Conservation (phyloP, 2,797 vertebrate genomes). For the Macroramphosus scolopax region DNA sequence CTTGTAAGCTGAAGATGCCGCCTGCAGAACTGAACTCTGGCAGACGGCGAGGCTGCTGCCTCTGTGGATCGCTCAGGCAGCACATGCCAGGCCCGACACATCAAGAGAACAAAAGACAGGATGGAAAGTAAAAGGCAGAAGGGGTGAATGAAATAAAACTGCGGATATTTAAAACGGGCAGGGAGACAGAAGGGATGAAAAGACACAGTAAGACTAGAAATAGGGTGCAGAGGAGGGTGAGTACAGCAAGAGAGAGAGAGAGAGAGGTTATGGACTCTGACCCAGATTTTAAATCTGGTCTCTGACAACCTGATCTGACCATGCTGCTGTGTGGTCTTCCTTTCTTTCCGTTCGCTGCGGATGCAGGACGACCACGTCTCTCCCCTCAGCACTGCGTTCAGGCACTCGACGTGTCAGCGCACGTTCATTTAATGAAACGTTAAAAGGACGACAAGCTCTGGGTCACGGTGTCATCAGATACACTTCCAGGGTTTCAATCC, state of each 20-base stretch:
- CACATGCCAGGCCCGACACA: conserved; percentile 8
- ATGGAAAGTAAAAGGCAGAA: not conserved
- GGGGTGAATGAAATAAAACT: conserved; percentile 16
- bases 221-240: conserved; percentile 19
- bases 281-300: conserved; percentile 68
- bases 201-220: conserved; percentile 19
- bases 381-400: conserved; percentile 17
- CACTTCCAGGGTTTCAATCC: conserved; percentile 6
- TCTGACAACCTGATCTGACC: conserved; percentile 66
- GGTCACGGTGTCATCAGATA: conserved; percentile 21
- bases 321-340: conserved; percentile 60
- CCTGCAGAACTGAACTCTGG: no score
- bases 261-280: conserved; percentile 59
- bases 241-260: no score
- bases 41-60: conserved; percentile 24
- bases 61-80: conserved; percentile 8
- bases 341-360: conserved; percentile 49
- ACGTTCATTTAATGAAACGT: conserved; percentile 39
- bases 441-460: conserved; percentile 30
- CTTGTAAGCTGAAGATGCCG: conserved; percentile 9
- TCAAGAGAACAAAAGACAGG: conserved; percentile 5
- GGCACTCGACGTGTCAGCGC: conserved; percentile 30
- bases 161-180: conserved; percentile 16
- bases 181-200: conserved; percentile 20
- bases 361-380: conserved; percentile 30